Percentiles rank a stretch among this genome's conserved stretches.
Evolutionary conservation across 2,113 vertebrate species (phyloP).

Genomic region (Leptobrachium leishanense): DNA sequence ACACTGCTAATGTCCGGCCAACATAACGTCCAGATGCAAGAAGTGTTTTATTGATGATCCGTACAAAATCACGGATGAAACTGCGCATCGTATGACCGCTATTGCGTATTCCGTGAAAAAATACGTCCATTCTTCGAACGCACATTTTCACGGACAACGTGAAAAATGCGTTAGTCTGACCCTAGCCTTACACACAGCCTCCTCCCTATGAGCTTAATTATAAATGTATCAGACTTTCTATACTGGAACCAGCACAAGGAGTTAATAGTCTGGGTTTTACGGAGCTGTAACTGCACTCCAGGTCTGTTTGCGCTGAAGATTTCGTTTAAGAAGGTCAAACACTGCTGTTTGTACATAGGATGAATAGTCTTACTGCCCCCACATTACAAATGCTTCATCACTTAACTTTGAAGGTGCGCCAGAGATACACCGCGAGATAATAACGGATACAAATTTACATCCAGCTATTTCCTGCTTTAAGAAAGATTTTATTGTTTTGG

Average conservation of each 20-base stretch:
- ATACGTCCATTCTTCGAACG: too few relatives aligned
- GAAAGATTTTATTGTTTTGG: background rate
- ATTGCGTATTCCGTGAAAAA: too few relatives aligned
- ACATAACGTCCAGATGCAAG: too few relatives aligned
- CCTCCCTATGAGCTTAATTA: too few relatives aligned
- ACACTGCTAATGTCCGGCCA: too few relatives aligned
- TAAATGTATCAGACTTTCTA: too few relatives aligned
- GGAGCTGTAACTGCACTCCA: conserved; percentile 23
- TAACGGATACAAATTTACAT: conserved; percentile 30
- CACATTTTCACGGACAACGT: too few relatives aligned
- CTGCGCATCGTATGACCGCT: too few relatives aligned
- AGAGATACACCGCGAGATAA: conserved; percentile 42
- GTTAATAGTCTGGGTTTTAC: conserved; percentile 24
- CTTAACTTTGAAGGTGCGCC: conserved; percentile 45
- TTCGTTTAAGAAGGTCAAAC: conserved; percentile 46
- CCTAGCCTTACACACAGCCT: too few relatives aligned
- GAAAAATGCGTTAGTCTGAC: too few relatives aligned
- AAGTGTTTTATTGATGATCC: too few relatives aligned
- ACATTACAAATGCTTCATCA: conserved; percentile 46
- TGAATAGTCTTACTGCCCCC: conserved; percentile 41
- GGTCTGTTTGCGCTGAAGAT: conserved; percentile 38
- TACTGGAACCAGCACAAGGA: conserved; percentile 4
- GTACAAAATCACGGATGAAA: too few relatives aligned
- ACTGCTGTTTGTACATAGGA: conserved; percentile 45
- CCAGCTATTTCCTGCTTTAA: conserved; percentile 39